A percentile compares a stretch with the other conserved stretches of the same genome.
These are phyloP conservation scores for Epicampocera succincta DNA, from an alignment of 2,888 invertebrate species.

Conservation along the genomic window DNA sequence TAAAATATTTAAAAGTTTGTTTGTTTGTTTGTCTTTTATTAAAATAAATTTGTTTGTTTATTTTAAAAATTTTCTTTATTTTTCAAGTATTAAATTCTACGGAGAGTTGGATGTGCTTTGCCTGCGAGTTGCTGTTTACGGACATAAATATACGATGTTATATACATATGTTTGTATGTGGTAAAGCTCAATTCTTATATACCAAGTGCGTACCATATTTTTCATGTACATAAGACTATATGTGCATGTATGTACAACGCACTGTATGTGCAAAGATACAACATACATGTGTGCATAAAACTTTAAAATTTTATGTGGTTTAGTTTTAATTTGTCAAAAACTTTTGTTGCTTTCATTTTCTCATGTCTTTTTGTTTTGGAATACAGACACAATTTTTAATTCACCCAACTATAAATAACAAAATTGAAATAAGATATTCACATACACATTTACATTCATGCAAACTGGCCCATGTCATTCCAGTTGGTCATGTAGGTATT, in stretches of 20 bases:
- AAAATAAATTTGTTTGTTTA: conserved; percentile 36
- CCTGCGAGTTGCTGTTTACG: too few species aligned
- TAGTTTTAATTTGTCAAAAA: conserved; percentile 65
- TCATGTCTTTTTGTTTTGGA: conserved; percentile 28
- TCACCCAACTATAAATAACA: conserved; percentile 41
- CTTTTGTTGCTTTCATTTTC: conserved; percentile 31
- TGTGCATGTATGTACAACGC: neutral
- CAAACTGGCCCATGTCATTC: neutral
- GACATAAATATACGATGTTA: too few species aligned
- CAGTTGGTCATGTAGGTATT: too few species aligned
- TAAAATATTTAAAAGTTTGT: conserved; percentile 33
- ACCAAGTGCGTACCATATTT: too few species aligned
- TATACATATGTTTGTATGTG: neutral
- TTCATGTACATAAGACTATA: too few species aligned
- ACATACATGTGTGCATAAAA: neutral
- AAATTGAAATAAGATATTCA: conserved; percentile 45
- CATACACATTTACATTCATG: too few species aligned
- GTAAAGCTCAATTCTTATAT: neutral
- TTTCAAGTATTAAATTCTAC: conserved; percentile 21
- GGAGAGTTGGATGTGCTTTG: conserved; percentile 1
- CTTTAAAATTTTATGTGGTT: conserved; percentile 50
- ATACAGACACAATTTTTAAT: conserved; percentile 28
- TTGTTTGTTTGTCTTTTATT: conserved; percentile 7
- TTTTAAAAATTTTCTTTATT: conserved; percentile 32
- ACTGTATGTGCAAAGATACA: too few species aligned